Base-by-base conservation (phyloP, 2,113 vertebrate species). In the Trogon surrucura region DNA sequence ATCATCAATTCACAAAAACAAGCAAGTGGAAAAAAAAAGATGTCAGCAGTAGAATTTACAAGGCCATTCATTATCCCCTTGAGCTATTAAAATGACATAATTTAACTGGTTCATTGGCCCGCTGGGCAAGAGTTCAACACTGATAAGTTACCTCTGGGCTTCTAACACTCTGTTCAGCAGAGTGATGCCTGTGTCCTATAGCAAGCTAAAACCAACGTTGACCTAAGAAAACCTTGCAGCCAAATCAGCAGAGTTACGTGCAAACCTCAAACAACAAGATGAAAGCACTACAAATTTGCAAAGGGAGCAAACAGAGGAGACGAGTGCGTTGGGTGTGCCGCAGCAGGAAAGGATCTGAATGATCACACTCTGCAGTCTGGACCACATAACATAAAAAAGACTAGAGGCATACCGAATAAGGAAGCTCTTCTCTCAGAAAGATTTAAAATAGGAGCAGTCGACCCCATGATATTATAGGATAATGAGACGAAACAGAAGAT, bases 1-100 rank as follows among this genome's bases (percentile, higher is more conserved):
- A 85, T 65, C 65, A 95, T 82, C 89, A 93, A 74, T 95, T 96
- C 94, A 94, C 67, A 88, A 91, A 95, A 96, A 85, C 82, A 95
- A 95, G 79, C 72, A 81, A 88, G 70, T 90, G 89, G 65, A 58
- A 92, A 93, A 93, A 62, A 87, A 58, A 58, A 80, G 0, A 58
- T 36, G 58, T 94, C 92, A 94, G 91, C 88, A 95, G 29, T 44
- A 85, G 79, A 80, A 88, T 91, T 96, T 94, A 94, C n/a, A 93
- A 91, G 88, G 71, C 62, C 48, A 82, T 95, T 95, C 73, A 56
- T 92, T 88, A 91, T 32, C 86, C 74, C 34, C 72, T 71, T 87
- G 77, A 80, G 83, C 83, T 89, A 94, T 89, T 93, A 82, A 93
- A 93, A 87, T 80, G 82, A 83, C 79, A 86, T 60, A 60, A 90